phyloP scores from a whole-genome alignment of 2,888 invertebrate genomes.

The Parapristionchus giblindavisi region DNA sequence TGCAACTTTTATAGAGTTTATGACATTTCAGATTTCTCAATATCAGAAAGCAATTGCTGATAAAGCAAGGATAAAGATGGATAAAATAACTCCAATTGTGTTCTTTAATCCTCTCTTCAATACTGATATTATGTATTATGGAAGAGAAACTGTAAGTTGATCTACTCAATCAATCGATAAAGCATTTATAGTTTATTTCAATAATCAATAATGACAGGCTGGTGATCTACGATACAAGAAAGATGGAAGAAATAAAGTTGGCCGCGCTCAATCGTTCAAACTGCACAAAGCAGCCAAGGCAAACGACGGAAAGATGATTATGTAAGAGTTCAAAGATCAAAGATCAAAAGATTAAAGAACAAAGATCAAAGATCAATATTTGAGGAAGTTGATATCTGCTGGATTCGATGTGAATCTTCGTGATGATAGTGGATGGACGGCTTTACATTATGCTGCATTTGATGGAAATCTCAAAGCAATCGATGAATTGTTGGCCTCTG shows the following conservation, averaged over 20 bases:
- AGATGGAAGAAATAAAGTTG: not conserved
- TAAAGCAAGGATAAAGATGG: not conserved
- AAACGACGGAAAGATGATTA: conserved; percentile 4
- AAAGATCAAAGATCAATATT: not conserved
- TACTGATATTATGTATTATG: not conserved
- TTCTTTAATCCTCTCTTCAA: conserved; percentile 30
- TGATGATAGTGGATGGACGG: conserved; percentile 17
- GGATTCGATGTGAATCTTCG: conserved; percentile 16
- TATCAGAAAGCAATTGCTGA: not conserved
- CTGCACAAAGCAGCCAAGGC: conserved; percentile 23
- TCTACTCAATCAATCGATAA: not conserved
- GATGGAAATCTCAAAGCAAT: not conserved
- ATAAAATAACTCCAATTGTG: not conserved
- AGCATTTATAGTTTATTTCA: not conserved
- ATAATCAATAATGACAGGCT: not conserved
- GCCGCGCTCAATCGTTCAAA: not conserved
- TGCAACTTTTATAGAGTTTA: too few species aligned
- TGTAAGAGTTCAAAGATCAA: not conserved
- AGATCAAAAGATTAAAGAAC: not conserved
- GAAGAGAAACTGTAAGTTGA: not conserved
- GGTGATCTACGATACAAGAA: not conserved
- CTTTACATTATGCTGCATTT: conserved; percentile 34
- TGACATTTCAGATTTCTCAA: too few species aligned
- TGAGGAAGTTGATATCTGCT: not conserved
- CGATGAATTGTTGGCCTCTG: not conserved